Evolutionary conservation across 2,113 vertebrate genomes (phyloP).

Genomic region (Helogale parvula): DNA sequence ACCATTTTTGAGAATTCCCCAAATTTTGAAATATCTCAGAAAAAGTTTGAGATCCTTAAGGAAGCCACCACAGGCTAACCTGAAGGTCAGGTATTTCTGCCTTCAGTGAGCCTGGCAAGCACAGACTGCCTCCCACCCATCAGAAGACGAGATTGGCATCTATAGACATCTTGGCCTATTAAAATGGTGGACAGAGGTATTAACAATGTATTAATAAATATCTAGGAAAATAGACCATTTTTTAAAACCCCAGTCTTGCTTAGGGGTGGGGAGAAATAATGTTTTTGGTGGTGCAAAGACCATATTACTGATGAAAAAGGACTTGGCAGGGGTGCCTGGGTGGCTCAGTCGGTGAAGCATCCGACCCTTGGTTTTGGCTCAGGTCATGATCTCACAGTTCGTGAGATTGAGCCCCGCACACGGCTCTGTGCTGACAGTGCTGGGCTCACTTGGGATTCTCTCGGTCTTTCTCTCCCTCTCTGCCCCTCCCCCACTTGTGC

Average conservation of each 20-base stretch:
- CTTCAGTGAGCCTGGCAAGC: not conserved
- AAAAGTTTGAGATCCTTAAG: not conserved
- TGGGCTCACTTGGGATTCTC: too few relatives aligned
- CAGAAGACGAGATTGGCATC: not conserved
- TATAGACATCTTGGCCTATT: not conserved
- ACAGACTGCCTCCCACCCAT: not conserved
- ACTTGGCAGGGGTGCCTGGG: conserved; percentile 7
- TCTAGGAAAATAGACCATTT: not conserved
- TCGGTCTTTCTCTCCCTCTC: too few relatives aligned
- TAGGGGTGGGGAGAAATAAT: not conserved
- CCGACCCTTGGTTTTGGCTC: too few relatives aligned
- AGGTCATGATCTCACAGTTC: too few relatives aligned
- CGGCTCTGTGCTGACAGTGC: too few relatives aligned
- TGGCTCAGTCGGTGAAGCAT: too few relatives aligned
- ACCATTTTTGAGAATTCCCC: not conserved
- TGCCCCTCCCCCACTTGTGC: too few relatives aligned
- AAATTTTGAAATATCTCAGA: not conserved
- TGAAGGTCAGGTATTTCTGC: not conserved
- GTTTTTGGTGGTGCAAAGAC: not conserved
- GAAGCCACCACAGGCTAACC: not conserved
- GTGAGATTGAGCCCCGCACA: too few relatives aligned
- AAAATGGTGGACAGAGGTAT: not conserved
- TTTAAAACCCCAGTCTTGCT: not conserved
- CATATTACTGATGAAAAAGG: conserved; percentile 23
- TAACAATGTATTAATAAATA: not conserved